Base-by-base conservation (phyloP, 2,888 invertebrate species). In the Opisthograptis luteolata region DNA sequence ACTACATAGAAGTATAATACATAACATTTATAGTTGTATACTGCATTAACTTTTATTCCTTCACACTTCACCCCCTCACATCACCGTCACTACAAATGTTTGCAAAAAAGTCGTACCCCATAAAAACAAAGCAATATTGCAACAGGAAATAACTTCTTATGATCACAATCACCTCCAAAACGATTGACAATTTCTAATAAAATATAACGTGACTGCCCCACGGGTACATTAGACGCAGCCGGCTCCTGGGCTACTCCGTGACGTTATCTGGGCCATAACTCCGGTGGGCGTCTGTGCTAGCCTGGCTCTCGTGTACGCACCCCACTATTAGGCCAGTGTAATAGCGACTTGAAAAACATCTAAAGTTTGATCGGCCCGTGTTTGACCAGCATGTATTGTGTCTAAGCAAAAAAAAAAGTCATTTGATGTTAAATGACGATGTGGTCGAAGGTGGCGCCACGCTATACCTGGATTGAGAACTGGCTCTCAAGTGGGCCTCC, bases 231-330 rank as follows among this genome's bases (percentile, higher is more conserved):
- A 0, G 6, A 8, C 1, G 4, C 27, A 35, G 12, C 28, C 19
- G 39, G n/a, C 39, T 28, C 39, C 20, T 8, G 0, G 13, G 6
- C 20, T 40, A 40, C 8, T 12, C 17, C 14, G n/a, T 3, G 14
- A 4, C n/a, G 14, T 14, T 36, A 8, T 12, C 37, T 25, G 25
- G 17, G 17, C 37, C 37, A 27, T 39, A 39, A 19, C 37, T 27
- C 27, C 9, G 3, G 34, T 20, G 12, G n/a, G 28, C 4, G 25
- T 6, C 12, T 25, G 27, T 28, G 19, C 19, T 10, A 27, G 36
- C 14, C 22, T 14, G 25, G 24, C 14, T 7, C 15, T 9, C 22
- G 20, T n/a, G 1, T n/a, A 4, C 10, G 13, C 20, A 6, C 9
- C 0, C 1, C 8, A n/a, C 14, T 15, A 9, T 8, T 6, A 10